phyloP scores from a whole-genome alignment of 2,797 vertebrate genomes.

The Lepilemur ruficaudatus region DNA sequence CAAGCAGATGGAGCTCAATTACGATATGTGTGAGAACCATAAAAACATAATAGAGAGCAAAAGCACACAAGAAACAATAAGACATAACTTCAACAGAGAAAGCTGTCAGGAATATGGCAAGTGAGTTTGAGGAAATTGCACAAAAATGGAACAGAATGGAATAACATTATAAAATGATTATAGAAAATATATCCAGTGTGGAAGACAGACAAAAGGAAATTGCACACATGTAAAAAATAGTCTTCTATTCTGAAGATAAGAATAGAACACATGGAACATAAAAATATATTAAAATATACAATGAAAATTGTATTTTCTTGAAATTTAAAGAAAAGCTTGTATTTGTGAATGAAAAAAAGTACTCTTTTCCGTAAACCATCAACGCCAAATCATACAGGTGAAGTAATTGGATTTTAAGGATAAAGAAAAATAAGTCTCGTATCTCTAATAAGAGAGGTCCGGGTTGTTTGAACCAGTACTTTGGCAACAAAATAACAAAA shows the following conservation, averaged over 20 bases:
- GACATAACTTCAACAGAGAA: not conserved
- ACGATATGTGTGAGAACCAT: not conserved
- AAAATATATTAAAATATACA: constrained; percentile 16
- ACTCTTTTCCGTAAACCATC: not conserved
- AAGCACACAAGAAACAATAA: not conserved
- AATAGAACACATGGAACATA: not conserved
- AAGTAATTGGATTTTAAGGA: not conserved
- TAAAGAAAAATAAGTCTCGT: not conserved
- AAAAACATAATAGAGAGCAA: not conserved
- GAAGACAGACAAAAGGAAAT: constrained; percentile 40
- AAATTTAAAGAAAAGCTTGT: constrained; percentile 10
- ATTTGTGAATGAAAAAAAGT: constrained; percentile 1
- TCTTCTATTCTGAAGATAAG: not conserved
- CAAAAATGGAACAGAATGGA: not conserved
- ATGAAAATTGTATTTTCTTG: not conserved
- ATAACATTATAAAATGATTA: constrained; percentile 26
- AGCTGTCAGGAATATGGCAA: not conserved
- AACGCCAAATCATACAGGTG: not conserved
- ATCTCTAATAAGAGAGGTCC: not conserved
- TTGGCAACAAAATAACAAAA: not conserved
- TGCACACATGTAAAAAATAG: not conserved
- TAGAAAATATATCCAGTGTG: not conserved
- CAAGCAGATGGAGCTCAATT: not conserved
- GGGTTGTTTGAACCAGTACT: not conserved
- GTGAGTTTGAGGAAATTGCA: not conserved